Conservation (phyloP, 2,888 invertebrate species). For the Limulus polyphemus region DNA sequence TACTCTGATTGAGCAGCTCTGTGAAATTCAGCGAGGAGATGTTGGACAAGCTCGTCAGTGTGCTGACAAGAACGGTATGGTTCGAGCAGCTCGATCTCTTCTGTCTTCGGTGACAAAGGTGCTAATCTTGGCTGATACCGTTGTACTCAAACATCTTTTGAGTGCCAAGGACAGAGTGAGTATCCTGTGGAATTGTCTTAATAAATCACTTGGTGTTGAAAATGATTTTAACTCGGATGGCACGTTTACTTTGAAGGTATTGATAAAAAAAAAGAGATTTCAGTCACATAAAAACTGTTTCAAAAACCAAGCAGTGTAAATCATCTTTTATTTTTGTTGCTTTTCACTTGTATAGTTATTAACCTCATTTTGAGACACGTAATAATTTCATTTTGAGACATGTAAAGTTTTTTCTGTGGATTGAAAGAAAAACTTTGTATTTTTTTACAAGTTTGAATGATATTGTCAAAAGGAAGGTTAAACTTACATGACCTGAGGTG, state of each 20-base stretch:
- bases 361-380: too few species aligned
- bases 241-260: too few species aligned
- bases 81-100: slow-evolving; percentile 81
- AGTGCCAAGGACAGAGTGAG: slow-evolving; percentile 87
- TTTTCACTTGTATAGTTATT: neutral
- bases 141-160: slow-evolving; percentile 90
- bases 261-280: too few species aligned
- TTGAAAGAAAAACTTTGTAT: too few species aligned
- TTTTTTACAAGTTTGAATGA: neutral
- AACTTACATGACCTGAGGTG: too few species aligned
- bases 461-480: too few species aligned
- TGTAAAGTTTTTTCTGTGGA: neutral
- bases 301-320: too few species aligned
- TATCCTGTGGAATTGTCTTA: slow-evolving; percentile 1
- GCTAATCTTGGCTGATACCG: slow-evolving; percentile 88
- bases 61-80: slow-evolving; percentile 42
- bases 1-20: slow-evolving; percentile 78
- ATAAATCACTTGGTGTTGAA: too few species aligned
- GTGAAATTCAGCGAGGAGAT: slow-evolving; percentile 43
- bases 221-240: too few species aligned
- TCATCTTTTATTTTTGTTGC: too few species aligned
- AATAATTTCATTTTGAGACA: neutral
- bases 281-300: too few species aligned
- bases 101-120: slow-evolving; percentile 91
- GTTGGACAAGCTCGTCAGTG: slow-evolving; percentile 17